A percentile compares a stretch with the other conserved stretches of the same genome.
phyloP scores from a whole-genome alignment of 2,888 invertebrate genomes.

The Folsomia manolachei region DNA sequence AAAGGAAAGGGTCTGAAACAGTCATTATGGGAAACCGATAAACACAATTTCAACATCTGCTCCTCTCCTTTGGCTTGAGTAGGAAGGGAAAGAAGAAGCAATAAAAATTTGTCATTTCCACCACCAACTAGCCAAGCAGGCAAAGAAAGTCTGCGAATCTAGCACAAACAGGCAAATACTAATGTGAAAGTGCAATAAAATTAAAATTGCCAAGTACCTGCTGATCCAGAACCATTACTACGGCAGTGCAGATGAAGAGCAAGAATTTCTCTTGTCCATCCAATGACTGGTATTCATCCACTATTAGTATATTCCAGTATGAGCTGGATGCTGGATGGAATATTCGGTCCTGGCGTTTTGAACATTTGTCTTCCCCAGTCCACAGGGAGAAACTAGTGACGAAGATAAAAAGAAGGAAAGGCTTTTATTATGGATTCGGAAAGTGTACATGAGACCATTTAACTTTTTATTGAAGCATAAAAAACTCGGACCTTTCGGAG shows the following conservation, averaged over 20 bases:
- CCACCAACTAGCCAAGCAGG: background rate
- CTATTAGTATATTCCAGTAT: background rate
- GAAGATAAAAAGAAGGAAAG: background rate
- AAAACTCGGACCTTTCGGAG: slow-evolving; percentile 16
- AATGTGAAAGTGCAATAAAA: slow-evolving; percentile 12
- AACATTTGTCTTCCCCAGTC: background rate
- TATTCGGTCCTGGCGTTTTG: background rate
- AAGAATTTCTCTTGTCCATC: background rate
- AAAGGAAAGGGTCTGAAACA: background rate
- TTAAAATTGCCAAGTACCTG: slow-evolving; percentile 4
- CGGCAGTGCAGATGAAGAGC: background rate
- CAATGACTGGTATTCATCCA: too few relatives aligned
- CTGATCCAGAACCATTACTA: background rate
- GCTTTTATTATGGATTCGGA: slow-evolving; percentile 10
- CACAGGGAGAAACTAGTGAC: background rate
- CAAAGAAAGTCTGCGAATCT: too few relatives aligned
- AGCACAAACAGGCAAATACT: too few relatives aligned
- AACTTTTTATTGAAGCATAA: slow-evolving; percentile 17
- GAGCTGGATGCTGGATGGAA: background rate
- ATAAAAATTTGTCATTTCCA: slow-evolving; percentile 11
- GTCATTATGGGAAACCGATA: slow-evolving; percentile 13
- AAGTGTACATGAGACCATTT: slow-evolving; percentile 13
- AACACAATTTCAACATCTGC: background rate
- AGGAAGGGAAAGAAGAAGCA: slow-evolving; percentile 1
- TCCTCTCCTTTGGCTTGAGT: background rate